Evolutionary conservation across 2,888 invertebrate genomes (phyloP).

Genomic region (Ichneumoninae sp.): DNA sequence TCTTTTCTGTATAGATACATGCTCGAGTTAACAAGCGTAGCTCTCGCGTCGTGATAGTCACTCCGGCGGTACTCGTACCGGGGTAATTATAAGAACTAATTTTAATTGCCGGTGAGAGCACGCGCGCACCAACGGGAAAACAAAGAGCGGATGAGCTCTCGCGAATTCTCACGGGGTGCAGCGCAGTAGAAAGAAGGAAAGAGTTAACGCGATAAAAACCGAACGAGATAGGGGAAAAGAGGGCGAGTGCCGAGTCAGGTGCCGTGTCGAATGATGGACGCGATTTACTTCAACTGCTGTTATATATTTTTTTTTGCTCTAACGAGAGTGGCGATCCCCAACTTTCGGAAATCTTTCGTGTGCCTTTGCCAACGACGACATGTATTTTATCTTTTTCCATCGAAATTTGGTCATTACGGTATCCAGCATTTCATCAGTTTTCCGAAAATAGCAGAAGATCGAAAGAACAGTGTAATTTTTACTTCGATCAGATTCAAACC

Average conservation of each 20-base stretch:
- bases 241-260: slow-evolving; percentile 62
- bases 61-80: slow-evolving; percentile 64
- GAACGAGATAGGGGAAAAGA: slow-evolving; percentile 42
- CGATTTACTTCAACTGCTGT: slow-evolving; percentile 70
- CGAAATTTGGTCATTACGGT: background rate
- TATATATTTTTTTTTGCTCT: slow-evolving; percentile 24
- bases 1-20: background rate
- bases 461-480: background rate
- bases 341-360: slow-evolving; percentile 59
- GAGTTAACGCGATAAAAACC: slow-evolving; percentile 12
- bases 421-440: background rate
- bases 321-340: slow-evolving; percentile 9
- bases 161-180: slow-evolving; percentile 79
- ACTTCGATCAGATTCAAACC: background rate
- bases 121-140: slow-evolving; percentile 69
- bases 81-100: slow-evolving; percentile 83
- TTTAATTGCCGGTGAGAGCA: slow-evolving; percentile 82
- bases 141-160: slow-evolving; percentile 81
- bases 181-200: slow-evolving; percentile 39
- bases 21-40: slow-evolving; percentile 76
- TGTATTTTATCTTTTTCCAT: slow-evolving; percentile 29
- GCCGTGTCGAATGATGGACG: slow-evolving; percentile 74
- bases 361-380: background rate
- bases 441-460: no score
- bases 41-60: slow-evolving; percentile 26